Evolutionary conservation across 2,113 vertebrate species (phyloP).

Genomic region (Gallinago paraguaiae): DNA sequence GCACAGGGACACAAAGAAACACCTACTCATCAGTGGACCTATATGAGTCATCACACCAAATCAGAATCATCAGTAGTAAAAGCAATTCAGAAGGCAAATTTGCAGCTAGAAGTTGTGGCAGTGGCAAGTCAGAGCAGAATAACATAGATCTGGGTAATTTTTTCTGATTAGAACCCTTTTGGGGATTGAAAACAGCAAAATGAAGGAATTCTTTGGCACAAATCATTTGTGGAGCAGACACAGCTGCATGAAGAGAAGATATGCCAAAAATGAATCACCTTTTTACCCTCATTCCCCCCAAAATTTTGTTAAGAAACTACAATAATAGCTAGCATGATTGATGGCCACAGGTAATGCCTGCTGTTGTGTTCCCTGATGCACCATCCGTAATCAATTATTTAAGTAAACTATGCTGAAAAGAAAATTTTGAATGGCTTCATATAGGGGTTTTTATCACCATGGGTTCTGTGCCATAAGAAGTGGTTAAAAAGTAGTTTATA

Average conservation of each 20-base stretch:
- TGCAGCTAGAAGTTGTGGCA: background rate
- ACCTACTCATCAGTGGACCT: background rate
- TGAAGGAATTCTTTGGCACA: background rate
- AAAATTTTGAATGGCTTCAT: background rate
- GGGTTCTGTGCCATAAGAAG: background rate
- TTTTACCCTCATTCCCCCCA: background rate
- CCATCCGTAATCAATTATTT: background rate
- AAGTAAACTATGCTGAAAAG: background rate
- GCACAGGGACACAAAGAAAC: background rate
- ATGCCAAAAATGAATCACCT: background rate
- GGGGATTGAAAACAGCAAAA: background rate
- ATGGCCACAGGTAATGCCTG: background rate
- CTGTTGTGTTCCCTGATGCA: background rate
- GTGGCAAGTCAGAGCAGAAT: background rate
- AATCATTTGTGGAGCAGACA: background rate
- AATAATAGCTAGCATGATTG: background rate
- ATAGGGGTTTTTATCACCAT: background rate
- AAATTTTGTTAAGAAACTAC: background rate
- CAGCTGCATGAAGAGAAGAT: background rate
- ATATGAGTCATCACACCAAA: background rate
- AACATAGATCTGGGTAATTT: background rate
- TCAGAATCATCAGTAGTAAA: background rate
- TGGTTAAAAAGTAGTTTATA: constrained; percentile 35
- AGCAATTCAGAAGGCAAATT: background rate
- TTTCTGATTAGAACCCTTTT: background rate